phyloP scores from a whole-genome alignment of 2,888 invertebrate species.

The Cheilosia vulpina region DNA sequence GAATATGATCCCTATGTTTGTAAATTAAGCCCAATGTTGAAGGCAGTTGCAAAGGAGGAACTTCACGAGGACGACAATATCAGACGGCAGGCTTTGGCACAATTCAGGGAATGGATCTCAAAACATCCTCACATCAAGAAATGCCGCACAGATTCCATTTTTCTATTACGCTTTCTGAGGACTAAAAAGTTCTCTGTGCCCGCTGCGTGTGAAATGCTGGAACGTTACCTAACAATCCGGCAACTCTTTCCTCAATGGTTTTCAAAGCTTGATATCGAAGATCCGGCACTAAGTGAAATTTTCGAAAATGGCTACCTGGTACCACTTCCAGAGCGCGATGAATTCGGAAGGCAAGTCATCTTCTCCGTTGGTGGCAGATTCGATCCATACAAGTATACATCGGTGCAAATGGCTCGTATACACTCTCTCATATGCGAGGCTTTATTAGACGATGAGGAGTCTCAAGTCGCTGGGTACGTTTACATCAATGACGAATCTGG shows the following conservation, averaged over 20 bases:
- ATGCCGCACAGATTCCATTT: conserved; percentile 92
- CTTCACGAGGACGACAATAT: conserved; percentile 91
- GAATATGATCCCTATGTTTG: conserved; percentile 83
- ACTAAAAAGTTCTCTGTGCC: conserved; percentile 95
- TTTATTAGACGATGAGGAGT: conserved; percentile 92
- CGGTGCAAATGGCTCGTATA: conserved; percentile 92
- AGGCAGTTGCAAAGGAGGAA: conserved; percentile 88
- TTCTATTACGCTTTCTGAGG: conserved; percentile 92
- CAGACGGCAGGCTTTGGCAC: conserved; percentile 89
- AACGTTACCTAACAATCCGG: conserved; percentile 93
- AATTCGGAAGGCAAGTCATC: conserved; percentile 90
- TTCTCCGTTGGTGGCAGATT: conserved; percentile 92
- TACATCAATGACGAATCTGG: conserved; percentile 93
- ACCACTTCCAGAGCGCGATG: conserved; percentile 89
- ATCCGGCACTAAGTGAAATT: conserved; percentile 91
- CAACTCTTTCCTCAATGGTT: conserved; percentile 95
- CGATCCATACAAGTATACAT: conserved; percentile 90
- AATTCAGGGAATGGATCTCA: conserved; percentile 92
- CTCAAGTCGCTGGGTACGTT: conserved; percentile 92
- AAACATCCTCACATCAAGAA: conserved; percentile 92
- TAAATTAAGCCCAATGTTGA: conserved; percentile 82
- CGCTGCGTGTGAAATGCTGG: conserved; percentile 93
- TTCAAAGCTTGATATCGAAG: conserved; percentile 90
- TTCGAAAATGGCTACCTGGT: conserved; percentile 92
- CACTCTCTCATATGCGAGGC: conserved; percentile 94